Evolutionary conservation across 2,888 invertebrate genomes (phyloP).

Genomic region (Pterostichus madidus): DNA sequence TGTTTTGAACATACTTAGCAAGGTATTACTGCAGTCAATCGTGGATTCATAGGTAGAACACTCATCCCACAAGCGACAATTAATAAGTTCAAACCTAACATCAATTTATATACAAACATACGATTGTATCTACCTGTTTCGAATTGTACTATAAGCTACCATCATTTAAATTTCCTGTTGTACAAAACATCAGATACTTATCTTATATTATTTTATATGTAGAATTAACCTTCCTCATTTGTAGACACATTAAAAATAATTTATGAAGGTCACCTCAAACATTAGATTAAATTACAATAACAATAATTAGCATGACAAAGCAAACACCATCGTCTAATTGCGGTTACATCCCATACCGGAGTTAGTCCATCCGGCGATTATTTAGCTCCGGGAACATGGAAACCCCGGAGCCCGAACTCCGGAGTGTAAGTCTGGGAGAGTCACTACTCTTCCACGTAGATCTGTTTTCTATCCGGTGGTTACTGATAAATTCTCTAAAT

Average conservation of each 20-base stretch:
- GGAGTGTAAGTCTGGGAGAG: neutral
- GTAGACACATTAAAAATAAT: slow-evolving; percentile 24
- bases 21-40: too few species aligned
- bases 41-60: too few species aligned
- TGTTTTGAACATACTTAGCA: too few species aligned
- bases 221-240: neutral
- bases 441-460: neutral
- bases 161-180: too few species aligned
- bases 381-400: neutral
- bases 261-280: slow-evolving; percentile 25
- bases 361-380: slow-evolving; percentile 15
- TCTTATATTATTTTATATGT: neutral
- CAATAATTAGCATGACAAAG: slow-evolving; percentile 30
- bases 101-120: too few species aligned
- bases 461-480: slow-evolving; percentile 23
- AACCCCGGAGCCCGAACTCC: neutral
- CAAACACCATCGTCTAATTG: slow-evolving; percentile 22
- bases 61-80: too few species aligned
- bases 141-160: too few species aligned
- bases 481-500: slow-evolving; percentile 43
- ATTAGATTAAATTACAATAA: slow-evolving; percentile 30
- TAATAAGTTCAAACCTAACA: too few species aligned
- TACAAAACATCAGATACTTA: too few species aligned
- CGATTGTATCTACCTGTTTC: too few species aligned
- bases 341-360: neutral